Evolutionary conservation across 2,888 invertebrate species (phyloP), one percentile per base, ranked within the genome.

Genomic region (Synergus umbraculus): DNA sequence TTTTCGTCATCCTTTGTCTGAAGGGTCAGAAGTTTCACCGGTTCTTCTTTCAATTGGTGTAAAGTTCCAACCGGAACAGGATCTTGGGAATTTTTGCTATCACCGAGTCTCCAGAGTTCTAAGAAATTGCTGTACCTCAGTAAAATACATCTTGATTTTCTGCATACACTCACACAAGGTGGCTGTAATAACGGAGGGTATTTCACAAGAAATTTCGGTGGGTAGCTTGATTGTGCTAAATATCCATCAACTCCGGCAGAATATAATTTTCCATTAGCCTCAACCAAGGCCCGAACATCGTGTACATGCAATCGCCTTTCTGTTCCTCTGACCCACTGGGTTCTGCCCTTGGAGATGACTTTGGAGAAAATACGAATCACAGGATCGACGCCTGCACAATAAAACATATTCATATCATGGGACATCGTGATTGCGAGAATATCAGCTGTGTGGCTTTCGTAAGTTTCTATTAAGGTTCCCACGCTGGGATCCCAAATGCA

Each of bases 401-500:
- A 96, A 49, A 97, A 91, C 44, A 94, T 94, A 41, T 94, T 94
- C 88, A 96, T 95, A 83, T 96, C 94, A 54, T 95, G 94, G 1
- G 96, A 95, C 9, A 98, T 93, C 76, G 95, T 95, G 82, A 98
- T 89, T 1, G 96, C 93, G 49, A 97, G 93, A 64, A 98, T 95
- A 92, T 98, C 97, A 0, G 96, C 96, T 86, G 95, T 95, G 88
- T 98, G 96, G 69, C 96, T 96, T 85, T 96, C 95, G 85, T 96
- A 95, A 82, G 95, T 95, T 92, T 97, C 97, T 80, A 97, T 94
- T 88, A 96, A 94, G 10, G 96, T 95, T 12, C 97, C 98, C 78
- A 95, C 92, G 80, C 93, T 94, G 13, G 96, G 96, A 93, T 98
- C 97, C 98, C 98, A 98, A 89, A 98, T 96, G 22, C 96, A 96